A percentile compares a stretch with the other conserved stretches of the same genome.
Evolutionary conservation across 2,888 invertebrate species (phyloP).

Genomic region (Amblyteles armatorius): DNA sequence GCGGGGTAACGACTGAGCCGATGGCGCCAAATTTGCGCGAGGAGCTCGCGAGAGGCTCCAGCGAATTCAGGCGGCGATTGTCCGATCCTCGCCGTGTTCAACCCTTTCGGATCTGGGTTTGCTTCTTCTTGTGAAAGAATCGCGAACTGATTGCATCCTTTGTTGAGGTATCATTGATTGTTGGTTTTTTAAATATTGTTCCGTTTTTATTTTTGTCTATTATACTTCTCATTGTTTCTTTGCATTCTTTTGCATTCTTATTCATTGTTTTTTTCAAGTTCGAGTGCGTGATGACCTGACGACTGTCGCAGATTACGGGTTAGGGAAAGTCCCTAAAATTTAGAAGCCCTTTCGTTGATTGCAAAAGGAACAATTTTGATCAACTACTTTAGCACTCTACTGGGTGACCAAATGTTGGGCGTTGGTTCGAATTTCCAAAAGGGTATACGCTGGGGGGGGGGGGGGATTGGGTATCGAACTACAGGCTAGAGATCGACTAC

Average conservation of each 20-base stretch:
- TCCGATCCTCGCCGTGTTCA: neutral
- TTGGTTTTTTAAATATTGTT: too few relatives aligned
- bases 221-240: too few relatives aligned
- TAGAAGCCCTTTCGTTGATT: neutral
- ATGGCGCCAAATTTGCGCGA: slow-evolving; percentile 49
- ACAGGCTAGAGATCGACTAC: slow-evolving; percentile 78
- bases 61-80: neutral
- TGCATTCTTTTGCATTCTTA: too few relatives aligned
- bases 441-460: slow-evolving; percentile 10
- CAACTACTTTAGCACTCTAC: neutral
- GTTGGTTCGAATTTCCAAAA: slow-evolving; percentile 58
- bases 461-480: slow-evolving; percentile 49
- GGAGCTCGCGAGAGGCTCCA: slow-evolving; percentile 8
- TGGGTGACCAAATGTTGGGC: slow-evolving; percentile 62
- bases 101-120: too few relatives aligned
- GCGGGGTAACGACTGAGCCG: slow-evolving; percentile 60
- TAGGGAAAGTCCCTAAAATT: neutral
- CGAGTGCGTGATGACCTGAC: neutral
- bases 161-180: too few relatives aligned
- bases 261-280: neutral
- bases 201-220: too few relatives aligned
- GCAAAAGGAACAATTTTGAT: neutral
- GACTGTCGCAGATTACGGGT: neutral
- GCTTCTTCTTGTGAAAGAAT: too few relatives aligned
- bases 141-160: too few relatives aligned